Percentiles rank a stretch among this genome's conserved stretches.
phyloP scores from a whole-genome alignment of 1,140 invertebrate species.

The Conus ventricosus region DNA sequence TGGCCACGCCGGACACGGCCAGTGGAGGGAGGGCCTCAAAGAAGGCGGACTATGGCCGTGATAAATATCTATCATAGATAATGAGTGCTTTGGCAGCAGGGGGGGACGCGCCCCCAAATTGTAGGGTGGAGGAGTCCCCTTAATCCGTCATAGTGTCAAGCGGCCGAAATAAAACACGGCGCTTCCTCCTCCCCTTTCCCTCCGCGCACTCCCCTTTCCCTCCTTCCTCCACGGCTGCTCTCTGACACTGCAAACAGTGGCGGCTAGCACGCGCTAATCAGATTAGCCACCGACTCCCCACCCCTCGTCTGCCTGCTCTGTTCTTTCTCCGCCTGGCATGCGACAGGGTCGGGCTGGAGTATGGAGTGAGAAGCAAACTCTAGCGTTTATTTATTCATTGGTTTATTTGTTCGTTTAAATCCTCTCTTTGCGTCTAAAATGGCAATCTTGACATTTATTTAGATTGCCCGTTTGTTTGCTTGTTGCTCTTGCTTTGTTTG shows the following conservation, averaged over 20 bases:
- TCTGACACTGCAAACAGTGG: background rate
- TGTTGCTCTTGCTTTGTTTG: too few relatives aligned
- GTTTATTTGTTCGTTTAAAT: too few relatives aligned
- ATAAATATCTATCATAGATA: slow-evolving; percentile 39
- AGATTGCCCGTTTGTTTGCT: too few relatives aligned
- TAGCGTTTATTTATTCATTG: too few relatives aligned
- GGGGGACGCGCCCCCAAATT: slow-evolving; percentile 25
- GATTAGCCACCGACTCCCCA: background rate
- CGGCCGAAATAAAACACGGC: slow-evolving; percentile 27
- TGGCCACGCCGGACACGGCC: background rate
- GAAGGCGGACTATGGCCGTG: background rate
- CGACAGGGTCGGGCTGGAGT: too few relatives aligned
- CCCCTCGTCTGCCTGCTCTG: background rate
- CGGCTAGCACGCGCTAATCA: background rate
- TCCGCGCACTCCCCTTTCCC: background rate
- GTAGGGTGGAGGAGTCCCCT: slow-evolving; percentile 25
- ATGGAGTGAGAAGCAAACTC: too few relatives aligned
- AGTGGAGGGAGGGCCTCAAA: background rate
- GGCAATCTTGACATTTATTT: too few relatives aligned
- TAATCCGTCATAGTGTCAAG: slow-evolving; percentile 37
- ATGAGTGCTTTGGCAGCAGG: slow-evolving; percentile 27
- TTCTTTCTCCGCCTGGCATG: background rate
- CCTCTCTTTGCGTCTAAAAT: too few relatives aligned
- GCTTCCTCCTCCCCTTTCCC: background rate
- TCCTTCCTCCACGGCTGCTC: background rate